Evolutionary conservation across 2,797 vertebrate species (phyloP), one percentile per base, ranked within the genome.

Genomic region (Neostethus bicornis): DNA sequence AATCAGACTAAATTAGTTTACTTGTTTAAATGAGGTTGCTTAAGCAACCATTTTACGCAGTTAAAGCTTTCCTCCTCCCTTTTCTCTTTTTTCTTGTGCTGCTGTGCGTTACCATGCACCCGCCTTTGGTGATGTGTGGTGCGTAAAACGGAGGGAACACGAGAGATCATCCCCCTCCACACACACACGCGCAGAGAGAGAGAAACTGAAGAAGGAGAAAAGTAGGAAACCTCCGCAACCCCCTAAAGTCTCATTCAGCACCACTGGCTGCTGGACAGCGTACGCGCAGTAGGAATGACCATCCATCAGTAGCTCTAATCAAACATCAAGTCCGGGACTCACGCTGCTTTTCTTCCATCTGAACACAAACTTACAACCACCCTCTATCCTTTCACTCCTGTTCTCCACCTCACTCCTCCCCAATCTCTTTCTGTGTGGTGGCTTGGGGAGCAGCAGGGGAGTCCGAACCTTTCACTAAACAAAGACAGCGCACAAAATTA

Each of bases 181-280:
- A n/a, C 35, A 64, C 5, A 59, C 32, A 34, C 41, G 66, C 44
- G 42, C 55, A 26, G 72, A 70, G 70, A 79, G 79, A 79, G 69
- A 79, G 64, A 26, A 58, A 34, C 41, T 54, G 45, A 42, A 49
- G 46, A 62, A 31, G 57, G 60, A 12, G 60, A 73, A 85, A 81
- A 81, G 77, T 79, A 50, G 65, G 71, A 65, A 73, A 71, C 66
- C 67, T 75, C 41, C 70, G 72, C 73, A 77, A 65, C 64, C 56
- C 17, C 51, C 69, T 42, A 67, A 76, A 77, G 69, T 70, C 63
- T 66, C 69, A 42, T 85, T 87, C 86, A 86, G 85, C 83, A 83
- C 82, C 86, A 70, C 77, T 69, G 66, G 66, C 66, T 61, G 4
- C 74, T 84, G 88, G 86, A 89, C 83, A 87, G 81, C 79, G 68